Conservation (phyloP, 2,797 vertebrate species). For the Acanthiza pusilla region DNA sequence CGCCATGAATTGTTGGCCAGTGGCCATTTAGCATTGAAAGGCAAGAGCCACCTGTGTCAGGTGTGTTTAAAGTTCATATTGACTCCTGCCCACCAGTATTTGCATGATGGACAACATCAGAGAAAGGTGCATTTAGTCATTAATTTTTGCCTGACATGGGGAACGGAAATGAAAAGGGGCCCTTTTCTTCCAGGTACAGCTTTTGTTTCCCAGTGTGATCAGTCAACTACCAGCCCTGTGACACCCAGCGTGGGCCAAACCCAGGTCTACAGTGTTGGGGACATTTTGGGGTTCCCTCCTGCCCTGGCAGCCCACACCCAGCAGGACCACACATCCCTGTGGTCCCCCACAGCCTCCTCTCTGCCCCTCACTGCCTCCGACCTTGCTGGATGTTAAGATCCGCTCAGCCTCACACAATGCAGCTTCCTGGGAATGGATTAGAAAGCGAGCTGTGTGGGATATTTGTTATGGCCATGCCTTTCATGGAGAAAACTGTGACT, state of each 20-base stretch:
- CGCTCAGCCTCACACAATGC: not conserved
- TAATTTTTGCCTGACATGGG: constrained; percentile 55
- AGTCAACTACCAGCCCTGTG: constrained; percentile 25
- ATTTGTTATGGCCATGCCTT: constrained; percentile 52
- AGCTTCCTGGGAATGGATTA: constrained; percentile 38
- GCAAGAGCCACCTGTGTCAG: constrained; percentile 65
- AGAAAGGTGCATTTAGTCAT: constrained; percentile 49
- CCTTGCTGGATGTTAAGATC: not conserved
- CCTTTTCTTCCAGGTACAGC: constrained; percentile 21
- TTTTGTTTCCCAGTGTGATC: constrained; percentile 64
- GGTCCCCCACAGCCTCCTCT: not conserved
- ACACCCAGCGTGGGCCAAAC: not conserved
- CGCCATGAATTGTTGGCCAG: constrained; percentile 44
- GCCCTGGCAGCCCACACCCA: not conserved
- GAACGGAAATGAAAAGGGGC: constrained; percentile 49
- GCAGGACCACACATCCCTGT: rapidly evolving
- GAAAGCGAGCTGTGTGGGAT: constrained; percentile 28
- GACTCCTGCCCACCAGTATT: constrained; percentile 54
- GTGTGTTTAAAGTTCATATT: constrained; percentile 72
- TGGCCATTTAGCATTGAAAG: constrained; percentile 61
- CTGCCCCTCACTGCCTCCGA: not conserved
- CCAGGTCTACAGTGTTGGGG: not conserved
- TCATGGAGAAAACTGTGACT: constrained; percentile 37
- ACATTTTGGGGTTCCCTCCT: not conserved
- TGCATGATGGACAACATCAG: constrained; percentile 46